Base-by-base conservation (phyloP, 2,888 invertebrate species). In the Chromoteleia sp. region DNA sequence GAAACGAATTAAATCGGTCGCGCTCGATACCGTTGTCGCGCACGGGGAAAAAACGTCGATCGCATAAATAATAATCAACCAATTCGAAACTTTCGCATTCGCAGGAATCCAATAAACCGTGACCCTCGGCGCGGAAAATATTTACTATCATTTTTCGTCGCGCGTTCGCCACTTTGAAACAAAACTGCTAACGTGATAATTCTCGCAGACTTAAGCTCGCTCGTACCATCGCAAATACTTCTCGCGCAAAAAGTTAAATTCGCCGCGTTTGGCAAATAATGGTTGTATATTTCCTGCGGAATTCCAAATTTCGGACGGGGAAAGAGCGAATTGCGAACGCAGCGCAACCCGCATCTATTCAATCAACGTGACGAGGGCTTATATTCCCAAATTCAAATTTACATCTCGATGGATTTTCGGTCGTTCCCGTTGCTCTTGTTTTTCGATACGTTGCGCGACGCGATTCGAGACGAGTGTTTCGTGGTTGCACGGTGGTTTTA, bases 311-410 rank as follows among this genome's bases (percentile, higher is more conserved):
- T 77, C 50, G 70, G 81, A 71, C 75, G 67, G 73, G 45, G 43
- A 74, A 74, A 45, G 73, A 68, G 39, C 52, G 84, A 84, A 77
- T 84, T 86, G 89, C 87, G 84, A 84, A 87, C 86, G 85, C 78
- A 71, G 86, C 87, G 84, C 61, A 78, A 82, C 89, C 89, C 87
- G 88, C 87, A 89, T 88, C 86, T 86, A 85, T 87, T 86, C 89
- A 88, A 89, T 89, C 89, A 88, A 84, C 74, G 58, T 48, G 76
- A 54, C 71, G 79, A 68, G 84, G 75, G 83, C 77, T 85, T 84
- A 81, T 82, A 78, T 63, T 77, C 75, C 83, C 70, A 73, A 85
- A 84, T 81, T 81, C 80, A 67, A 84, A 84, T 80, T 83, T 81
- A 71, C 81, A 77, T 76, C 83, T 79, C 85, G 84, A 82, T 76